Conservation (phyloP, 2,888 invertebrate genomes). For the Heliothis peltigera region DNA sequence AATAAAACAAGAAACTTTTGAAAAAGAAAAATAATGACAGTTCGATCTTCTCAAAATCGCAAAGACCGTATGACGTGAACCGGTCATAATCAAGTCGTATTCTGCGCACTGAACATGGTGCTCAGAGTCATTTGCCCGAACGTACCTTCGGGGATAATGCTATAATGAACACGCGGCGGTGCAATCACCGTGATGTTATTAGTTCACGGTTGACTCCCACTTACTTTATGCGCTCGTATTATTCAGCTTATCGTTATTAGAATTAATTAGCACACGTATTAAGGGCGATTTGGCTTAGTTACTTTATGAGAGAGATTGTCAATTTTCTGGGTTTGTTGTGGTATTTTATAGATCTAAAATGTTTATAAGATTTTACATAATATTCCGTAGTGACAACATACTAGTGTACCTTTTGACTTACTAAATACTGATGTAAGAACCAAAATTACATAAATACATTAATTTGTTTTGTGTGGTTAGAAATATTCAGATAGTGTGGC, state of each 20-base stretch:
- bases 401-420: no score
- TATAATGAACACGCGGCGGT: constrained; percentile 33
- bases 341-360: background rate
- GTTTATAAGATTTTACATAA: no score
- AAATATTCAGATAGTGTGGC: no score
- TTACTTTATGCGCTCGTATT: constrained; percentile 12
- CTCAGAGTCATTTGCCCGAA: constrained; percentile 35
- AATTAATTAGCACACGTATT: constrained; percentile 13
- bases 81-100: constrained; percentile 29
- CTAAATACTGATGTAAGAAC: no score
- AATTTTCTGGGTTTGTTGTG: background rate
- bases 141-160: constrained; percentile 31
- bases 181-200: constrained; percentile 27
- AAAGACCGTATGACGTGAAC: constrained; percentile 5
- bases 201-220: constrained; percentile 31
- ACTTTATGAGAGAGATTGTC: background rate
- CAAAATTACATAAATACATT: no score
- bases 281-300: background rate
- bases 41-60: background rate
- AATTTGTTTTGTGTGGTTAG: no score
- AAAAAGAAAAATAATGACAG: no score
- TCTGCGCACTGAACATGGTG: constrained; percentile 17
- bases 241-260: constrained; percentile 9
- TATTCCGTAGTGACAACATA: no score
- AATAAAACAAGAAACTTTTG: no score